These are phyloP conservation scores for Menidia menidia DNA, from an alignment of 2,797 vertebrate species.

Conservation along the genomic window DNA sequence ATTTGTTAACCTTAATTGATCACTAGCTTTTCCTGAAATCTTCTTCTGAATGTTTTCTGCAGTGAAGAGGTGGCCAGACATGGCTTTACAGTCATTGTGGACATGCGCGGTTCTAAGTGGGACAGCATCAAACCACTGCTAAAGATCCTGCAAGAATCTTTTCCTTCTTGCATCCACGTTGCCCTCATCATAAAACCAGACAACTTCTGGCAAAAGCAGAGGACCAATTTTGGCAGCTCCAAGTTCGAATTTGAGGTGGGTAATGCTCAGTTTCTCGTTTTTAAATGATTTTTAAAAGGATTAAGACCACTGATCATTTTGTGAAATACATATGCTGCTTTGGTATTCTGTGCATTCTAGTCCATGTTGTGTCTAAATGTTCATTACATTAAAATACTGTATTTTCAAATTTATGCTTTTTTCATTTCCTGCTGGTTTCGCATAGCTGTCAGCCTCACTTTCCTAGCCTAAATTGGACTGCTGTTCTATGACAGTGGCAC, in stretches of 20 bases:
- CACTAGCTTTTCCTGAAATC: background rate
- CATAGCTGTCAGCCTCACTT: slow-evolving; percentile 40
- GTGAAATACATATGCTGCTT: background rate
- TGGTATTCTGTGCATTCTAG: background rate
- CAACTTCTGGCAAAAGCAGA: slow-evolving; percentile 99
- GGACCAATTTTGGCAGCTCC: slow-evolving; percentile 98
- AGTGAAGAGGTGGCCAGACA: slow-evolving; percentile 96
- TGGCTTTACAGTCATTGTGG: slow-evolving; percentile 98
- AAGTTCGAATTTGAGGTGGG: slow-evolving; percentile 99
- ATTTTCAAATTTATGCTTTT: slow-evolving; percentile 4
- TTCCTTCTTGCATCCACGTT: slow-evolving; percentile 96
- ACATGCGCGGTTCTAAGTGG: slow-evolving; percentile 99
- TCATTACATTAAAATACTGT: background rate
- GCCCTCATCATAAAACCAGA: slow-evolving; percentile 99
- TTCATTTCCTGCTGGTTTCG: slow-evolving; percentile 10
- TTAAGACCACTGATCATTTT: slow-evolving; percentile 2
- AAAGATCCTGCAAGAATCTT: slow-evolving; percentile 98
- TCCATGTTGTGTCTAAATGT: background rate
- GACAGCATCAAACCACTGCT: slow-evolving; percentile 98
- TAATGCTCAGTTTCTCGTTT: background rate
- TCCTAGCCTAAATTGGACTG: slow-evolving; percentile 67
- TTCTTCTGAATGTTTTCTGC: slow-evolving; percentile 38
- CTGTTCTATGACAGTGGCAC: slow-evolving; percentile 66
- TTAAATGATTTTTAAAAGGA: background rate
- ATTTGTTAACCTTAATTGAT: background rate